Evolutionary conservation across 2,797 vertebrate species (phyloP).

Genomic region (Fundulus diaphanus): DNA sequence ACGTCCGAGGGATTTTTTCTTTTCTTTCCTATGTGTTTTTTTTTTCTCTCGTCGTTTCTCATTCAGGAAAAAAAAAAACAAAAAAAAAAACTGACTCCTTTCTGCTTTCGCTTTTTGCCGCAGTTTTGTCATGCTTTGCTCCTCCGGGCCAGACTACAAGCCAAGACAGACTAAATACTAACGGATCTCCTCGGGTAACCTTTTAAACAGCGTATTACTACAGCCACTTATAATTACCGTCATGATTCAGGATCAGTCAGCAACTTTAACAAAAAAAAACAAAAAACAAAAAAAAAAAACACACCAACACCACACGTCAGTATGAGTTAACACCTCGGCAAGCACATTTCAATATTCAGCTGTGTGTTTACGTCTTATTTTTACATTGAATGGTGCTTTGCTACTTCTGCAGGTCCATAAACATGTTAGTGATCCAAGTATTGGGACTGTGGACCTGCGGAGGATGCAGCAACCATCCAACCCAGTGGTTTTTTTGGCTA

Average conservation of each 20-base stretch:
- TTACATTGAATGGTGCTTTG: background rate
- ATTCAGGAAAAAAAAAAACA: too few relatives aligned
- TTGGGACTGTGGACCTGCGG: background rate
- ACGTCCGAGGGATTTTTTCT: conserved; percentile 8
- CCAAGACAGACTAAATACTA: conserved; percentile 24
- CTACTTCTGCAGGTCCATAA: too few relatives aligned
- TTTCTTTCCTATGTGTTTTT: background rate
- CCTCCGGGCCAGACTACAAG: conserved; percentile 36
- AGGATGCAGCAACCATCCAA: too few relatives aligned
- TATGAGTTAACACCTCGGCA: conserved; percentile 1
- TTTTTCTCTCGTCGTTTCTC: too few relatives aligned
- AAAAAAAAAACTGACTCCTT: background rate
- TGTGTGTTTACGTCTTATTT: background rate
- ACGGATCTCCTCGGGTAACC: conserved; percentile 28
- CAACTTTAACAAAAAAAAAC: too few relatives aligned
- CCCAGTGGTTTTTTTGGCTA: too few relatives aligned
- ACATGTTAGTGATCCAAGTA: background rate
- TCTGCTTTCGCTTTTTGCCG: background rate
- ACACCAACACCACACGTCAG: conserved; percentile 46
- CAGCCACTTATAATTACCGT: conserved; percentile 67
- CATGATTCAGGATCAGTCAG: conserved; percentile 65
- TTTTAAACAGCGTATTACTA: conserved; percentile 42
- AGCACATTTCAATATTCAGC: background rate
- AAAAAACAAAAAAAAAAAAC: too few relatives aligned
- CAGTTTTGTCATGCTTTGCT: conserved; percentile 4